phyloP scores from a whole-genome alignment of 2,888 invertebrate genomes.

The Aphidius colemani region DNA sequence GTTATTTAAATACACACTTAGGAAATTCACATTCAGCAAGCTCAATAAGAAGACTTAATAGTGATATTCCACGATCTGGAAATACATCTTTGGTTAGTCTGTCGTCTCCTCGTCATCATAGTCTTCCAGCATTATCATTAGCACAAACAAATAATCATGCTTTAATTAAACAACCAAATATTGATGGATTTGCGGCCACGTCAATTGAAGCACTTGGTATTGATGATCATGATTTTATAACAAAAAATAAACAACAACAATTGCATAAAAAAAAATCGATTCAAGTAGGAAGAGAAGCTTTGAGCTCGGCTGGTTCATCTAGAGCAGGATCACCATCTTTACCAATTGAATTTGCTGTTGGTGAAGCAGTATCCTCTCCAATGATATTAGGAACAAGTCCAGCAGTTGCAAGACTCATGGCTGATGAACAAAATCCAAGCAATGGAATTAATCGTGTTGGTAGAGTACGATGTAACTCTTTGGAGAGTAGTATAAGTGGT shows the following conservation, averaged over 20 bases:
- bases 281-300: too few relatives aligned
- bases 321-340: slow-evolving; percentile 58
- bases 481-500: slow-evolving; percentile 57
- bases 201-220: slow-evolving; percentile 26
- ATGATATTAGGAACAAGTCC: slow-evolving; percentile 45
- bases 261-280: not conserved
- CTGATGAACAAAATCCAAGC: slow-evolving; percentile 35
- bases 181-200: slow-evolving; percentile 23
- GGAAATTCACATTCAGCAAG: slow-evolving; percentile 28
- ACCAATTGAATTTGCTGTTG: slow-evolving; percentile 70
- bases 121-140: slow-evolving; percentile 65
- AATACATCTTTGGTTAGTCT: slow-evolving; percentile 51
- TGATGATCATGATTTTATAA: slow-evolving; percentile 22
- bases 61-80: slow-evolving; percentile 52
- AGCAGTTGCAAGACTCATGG: slow-evolving; percentile 41
- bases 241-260: not conserved
- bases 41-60: slow-evolving; percentile 53
- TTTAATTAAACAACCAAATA: slow-evolving; percentile 8
- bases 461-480: slow-evolving; percentile 70
- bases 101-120: slow-evolving; percentile 69
- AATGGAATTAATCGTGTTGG: slow-evolving; percentile 37
- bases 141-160: slow-evolving; percentile 7
- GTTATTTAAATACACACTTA: slow-evolving; percentile 17
- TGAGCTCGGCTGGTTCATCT: slow-evolving; percentile 29
- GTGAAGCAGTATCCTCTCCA: slow-evolving; percentile 67